Evolutionary conservation across 2,113 vertebrate species (phyloP), one percentile per base, ranked within the genome.

Genomic region (Potamarius usumacintae): DNA sequence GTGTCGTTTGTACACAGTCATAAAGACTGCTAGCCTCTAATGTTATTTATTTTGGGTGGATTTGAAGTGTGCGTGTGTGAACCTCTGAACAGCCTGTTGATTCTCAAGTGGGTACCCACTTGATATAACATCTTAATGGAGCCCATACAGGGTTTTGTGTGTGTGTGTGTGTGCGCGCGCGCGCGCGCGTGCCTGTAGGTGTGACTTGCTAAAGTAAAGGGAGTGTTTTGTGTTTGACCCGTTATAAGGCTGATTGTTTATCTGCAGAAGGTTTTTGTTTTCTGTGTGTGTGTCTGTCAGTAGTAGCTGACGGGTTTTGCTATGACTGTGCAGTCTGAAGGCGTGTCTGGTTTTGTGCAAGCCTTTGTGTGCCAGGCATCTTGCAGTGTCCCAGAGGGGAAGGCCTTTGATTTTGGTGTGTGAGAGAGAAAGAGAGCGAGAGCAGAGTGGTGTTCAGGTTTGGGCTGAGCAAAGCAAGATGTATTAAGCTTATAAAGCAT

Each of bases 131-230:
- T 15, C 18, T 18, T 48, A 71, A 60, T 72, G 14, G 52, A 48
- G 12, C 86, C 62, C 60, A 55, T 25, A 20, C 25, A 52, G 42
- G 10, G 27, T 60, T 6, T 5, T 25, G 25, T 67, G 18, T 79
- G 67, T 2, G 65, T 34, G 15, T 67, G 62, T 78, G 30, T 72
- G 71, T 86, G 9, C 20, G 12, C 53, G 71, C 60, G 81, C 52
- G 94, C 93, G 89, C 92, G 93, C 93, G 57, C 63, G 50, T 57
- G 74, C 27, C 2, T 71, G 42, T 77, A 67, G 57, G 8, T 87
- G 78, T 82, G 9, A 55, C 4, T 58, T 71, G 6, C 11, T 60
- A 1, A 25, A 58, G 22, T 18, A 69, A 27, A 53, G 55, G 8
- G 17, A 57, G 50, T 74, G 50, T 65, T 6, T 3, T 65, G 48